Evolutionary conservation across 2,797 vertebrate genomes (phyloP).

Genomic region (Acanthurus tractus): DNA sequence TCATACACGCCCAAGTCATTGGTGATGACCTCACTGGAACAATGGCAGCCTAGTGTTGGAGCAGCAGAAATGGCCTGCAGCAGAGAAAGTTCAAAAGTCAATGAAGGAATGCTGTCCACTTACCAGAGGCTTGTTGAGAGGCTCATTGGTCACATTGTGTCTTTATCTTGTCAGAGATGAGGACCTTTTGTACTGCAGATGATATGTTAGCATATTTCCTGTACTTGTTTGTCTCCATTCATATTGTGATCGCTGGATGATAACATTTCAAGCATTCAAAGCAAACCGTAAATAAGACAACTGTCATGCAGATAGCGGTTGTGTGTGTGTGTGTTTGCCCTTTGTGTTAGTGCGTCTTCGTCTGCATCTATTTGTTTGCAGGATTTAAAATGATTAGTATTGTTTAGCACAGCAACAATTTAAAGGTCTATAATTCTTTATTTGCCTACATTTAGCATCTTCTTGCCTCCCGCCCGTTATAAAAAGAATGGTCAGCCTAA

Average conservation of each 20-base stretch:
- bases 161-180: conserved; percentile 69
- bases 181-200: conserved; percentile 60
- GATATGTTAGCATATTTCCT: conserved; percentile 58
- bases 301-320: conserved; percentile 43
- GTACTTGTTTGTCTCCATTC: conserved; percentile 60
- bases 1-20: conserved; percentile 60
- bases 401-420: conserved; percentile 45
- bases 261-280: conserved; percentile 49
- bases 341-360: conserved; percentile 24
- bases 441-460: conserved; percentile 79
- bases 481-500: conserved; percentile 63
- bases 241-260: conserved; percentile 54
- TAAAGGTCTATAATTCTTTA: conserved; percentile 72
- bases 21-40: conserved; percentile 55
- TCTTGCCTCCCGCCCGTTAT: conserved; percentile 50
- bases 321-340: background rate
- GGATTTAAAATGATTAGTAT: conserved; percentile 52
- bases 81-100: conserved; percentile 68
- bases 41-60: conserved; percentile 25
- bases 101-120: conserved; percentile 64
- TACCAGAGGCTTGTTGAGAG: conserved; percentile 44
- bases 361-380: conserved; percentile 40
- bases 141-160: conserved; percentile 48
- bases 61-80: conserved; percentile 60
- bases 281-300: conserved; percentile 53